Evolutionary conservation across 2,113 vertebrate species (phyloP).

Genomic region (Microcebus ravelobensis): DNA sequence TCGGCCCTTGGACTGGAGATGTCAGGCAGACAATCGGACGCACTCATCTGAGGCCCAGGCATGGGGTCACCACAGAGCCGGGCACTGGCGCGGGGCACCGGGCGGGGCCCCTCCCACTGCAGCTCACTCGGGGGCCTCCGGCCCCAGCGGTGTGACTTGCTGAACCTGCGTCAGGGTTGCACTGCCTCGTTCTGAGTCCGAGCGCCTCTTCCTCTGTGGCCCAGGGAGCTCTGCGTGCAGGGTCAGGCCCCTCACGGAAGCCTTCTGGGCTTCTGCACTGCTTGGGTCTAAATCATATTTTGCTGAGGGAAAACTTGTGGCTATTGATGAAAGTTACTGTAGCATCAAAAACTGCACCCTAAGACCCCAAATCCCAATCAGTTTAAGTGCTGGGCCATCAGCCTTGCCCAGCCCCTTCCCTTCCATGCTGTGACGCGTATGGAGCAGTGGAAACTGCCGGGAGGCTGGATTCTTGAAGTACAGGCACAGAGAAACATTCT

Average conservation of each 20-base stretch:
- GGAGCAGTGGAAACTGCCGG: neutral
- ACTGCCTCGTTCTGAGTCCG: fast-evolving
- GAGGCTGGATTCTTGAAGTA: neutral
- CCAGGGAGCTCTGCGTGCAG: neutral
- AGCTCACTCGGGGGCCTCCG: neutral
- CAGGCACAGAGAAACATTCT: neutral
- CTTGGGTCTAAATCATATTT: neutral
- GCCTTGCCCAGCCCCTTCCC: neutral
- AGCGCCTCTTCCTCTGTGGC: neutral
- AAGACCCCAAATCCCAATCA: neutral
- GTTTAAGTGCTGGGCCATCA: neutral
- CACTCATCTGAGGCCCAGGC: neutral
- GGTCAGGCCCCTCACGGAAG: neutral
- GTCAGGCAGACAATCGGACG: neutral
- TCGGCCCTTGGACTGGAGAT: no score
- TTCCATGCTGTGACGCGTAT: neutral
- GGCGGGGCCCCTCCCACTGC: no score
- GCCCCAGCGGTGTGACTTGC: neutral
- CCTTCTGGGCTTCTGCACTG: neutral
- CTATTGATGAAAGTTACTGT: neutral
- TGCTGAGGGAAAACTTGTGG: neutral
- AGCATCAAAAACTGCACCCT: neutral
- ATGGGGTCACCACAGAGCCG: no score
- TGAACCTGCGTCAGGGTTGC: no score
- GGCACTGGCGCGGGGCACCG: neutral